Conservation (phyloP, 2,888 invertebrate species). For the Ligdia adustata region DNA sequence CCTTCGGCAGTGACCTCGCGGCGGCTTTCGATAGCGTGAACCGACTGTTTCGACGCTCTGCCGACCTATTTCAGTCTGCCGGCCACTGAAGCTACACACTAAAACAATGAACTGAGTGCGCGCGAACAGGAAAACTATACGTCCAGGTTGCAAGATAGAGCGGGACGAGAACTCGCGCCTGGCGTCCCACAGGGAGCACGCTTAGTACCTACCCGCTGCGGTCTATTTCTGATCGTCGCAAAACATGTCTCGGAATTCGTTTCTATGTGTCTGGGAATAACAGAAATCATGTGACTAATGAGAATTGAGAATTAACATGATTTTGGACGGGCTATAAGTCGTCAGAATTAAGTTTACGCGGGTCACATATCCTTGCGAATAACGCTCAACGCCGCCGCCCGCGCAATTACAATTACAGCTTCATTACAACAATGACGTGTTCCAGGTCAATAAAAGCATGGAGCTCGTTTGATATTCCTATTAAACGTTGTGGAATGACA, state of each 20-base stretch:
- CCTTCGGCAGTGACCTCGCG: slow-evolving; percentile 78
- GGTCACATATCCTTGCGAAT: slow-evolving; percentile 35
- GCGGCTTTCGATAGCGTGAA: slow-evolving; percentile 75
- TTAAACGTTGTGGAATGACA: slow-evolving; percentile 56
- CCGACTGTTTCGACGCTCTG: slow-evolving; percentile 78
- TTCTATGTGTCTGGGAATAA: slow-evolving; percentile 81
- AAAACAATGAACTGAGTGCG: slow-evolving; percentile 79
- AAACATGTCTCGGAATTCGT: slow-evolving; percentile 83
- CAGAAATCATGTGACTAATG: slow-evolving; percentile 82
- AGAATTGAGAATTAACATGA: slow-evolving; percentile 49
- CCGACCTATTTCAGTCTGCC: slow-evolving; percentile 81
- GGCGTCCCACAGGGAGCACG: slow-evolving; percentile 77
- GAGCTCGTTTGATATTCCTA: slow-evolving; percentile 48
- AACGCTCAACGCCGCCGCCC: slow-evolving; percentile 34
- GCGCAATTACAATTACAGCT: slow-evolving; percentile 44
- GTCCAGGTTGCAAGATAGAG: slow-evolving; percentile 59
- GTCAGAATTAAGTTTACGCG: not conserved
- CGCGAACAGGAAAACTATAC: slow-evolving; percentile 71
- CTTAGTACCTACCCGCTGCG: slow-evolving; percentile 78
- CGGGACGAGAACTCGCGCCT: slow-evolving; percentile 60
- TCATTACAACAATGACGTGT: slow-evolving; percentile 48
- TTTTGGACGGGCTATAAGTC: slow-evolving; percentile 4
- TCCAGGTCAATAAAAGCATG: slow-evolving; percentile 48
- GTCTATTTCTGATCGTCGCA: slow-evolving; percentile 81
- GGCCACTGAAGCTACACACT: slow-evolving; percentile 72